Percentiles rank a stretch among this genome's conserved stretches.
Evolutionary conservation across 1,140 invertebrate genomes (phyloP).

Genomic region (Trichonephila inaurata): DNA sequence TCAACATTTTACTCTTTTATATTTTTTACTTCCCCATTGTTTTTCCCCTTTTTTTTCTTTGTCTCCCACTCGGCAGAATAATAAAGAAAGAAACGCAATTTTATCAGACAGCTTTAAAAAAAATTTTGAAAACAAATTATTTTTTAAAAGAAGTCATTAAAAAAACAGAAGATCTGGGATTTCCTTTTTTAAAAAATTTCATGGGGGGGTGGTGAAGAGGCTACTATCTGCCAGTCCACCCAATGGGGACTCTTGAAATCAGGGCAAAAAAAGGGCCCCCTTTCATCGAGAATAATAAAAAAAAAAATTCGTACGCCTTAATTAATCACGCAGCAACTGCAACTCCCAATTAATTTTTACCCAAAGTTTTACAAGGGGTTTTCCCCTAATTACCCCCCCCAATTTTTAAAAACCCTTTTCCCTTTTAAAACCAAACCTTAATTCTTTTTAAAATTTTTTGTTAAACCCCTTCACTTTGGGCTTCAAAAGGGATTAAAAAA

Average conservation of each 20-base stretch:
- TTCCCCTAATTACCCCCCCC: conserved; percentile 57
- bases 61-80: conserved; percentile 32
- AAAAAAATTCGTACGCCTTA: conserved; percentile 46
- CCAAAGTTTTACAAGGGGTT: conserved; percentile 41
- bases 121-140: conserved; percentile 15
- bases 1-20: neutral
- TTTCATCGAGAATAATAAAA: conserved; percentile 18
- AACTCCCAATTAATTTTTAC: conserved; percentile 75
- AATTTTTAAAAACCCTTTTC: no score
- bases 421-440: no score
- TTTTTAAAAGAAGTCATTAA: conserved; percentile 58
- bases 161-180: conserved; percentile 57
- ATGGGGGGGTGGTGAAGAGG: no score
- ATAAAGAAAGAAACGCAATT: conserved; percentile 31
- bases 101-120: conserved; percentile 27
- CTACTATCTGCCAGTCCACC: conserved; percentile 16
- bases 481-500: no score
- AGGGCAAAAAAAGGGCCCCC: conserved; percentile 51
- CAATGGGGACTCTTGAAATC: conserved; percentile 34
- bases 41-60: neutral
- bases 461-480: no score
- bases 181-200: conserved; percentile 45
- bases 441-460: no score
- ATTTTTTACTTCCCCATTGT: neutral
- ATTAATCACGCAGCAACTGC: conserved; percentile 70